phyloP scores from a whole-genome alignment of 2,888 invertebrate species.

The Cerastis rubricosa region DNA sequence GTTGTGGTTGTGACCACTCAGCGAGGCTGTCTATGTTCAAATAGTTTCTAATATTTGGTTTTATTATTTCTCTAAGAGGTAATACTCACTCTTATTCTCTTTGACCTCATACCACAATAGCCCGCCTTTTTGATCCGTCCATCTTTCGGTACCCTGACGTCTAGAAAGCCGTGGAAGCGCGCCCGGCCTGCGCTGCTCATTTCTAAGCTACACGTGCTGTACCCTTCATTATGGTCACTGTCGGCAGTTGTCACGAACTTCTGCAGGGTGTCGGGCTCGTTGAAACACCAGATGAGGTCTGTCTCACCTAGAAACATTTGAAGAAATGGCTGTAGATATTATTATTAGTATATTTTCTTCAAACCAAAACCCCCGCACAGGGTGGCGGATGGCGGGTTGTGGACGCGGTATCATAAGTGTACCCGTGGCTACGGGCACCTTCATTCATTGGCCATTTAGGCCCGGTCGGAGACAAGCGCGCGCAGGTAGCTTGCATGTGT shows the following conservation, averaged over 20 bases:
- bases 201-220: constrained; percentile 93
- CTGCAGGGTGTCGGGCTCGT: constrained; percentile 91
- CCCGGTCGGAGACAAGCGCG: too few species aligned
- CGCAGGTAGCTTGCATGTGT: too few species aligned
- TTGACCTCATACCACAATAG: constrained; percentile 95
- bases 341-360: neutral
- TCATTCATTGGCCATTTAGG: too few species aligned
- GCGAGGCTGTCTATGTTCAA: neutral
- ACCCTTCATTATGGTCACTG: constrained; percentile 95
- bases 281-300: constrained; percentile 94
- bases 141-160: constrained; percentile 94
- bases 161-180: constrained; percentile 93
- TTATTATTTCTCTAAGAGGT: neutral
- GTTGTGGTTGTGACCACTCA: too few species aligned
- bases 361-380: too few species aligned
- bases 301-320: constrained; percentile 91
- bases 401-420: too few species aligned
- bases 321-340: neutral
- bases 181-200: constrained; percentile 93
- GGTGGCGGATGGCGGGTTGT: too few species aligned
- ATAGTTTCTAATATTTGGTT: neutral
- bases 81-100: constrained; percentile 91
- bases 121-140: constrained; percentile 95
- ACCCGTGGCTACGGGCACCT: too few species aligned
- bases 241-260: constrained; percentile 95